phyloP scores from a whole-genome alignment of 2,797 vertebrate genomes.

The Arnoldichthys spilopterus region DNA sequence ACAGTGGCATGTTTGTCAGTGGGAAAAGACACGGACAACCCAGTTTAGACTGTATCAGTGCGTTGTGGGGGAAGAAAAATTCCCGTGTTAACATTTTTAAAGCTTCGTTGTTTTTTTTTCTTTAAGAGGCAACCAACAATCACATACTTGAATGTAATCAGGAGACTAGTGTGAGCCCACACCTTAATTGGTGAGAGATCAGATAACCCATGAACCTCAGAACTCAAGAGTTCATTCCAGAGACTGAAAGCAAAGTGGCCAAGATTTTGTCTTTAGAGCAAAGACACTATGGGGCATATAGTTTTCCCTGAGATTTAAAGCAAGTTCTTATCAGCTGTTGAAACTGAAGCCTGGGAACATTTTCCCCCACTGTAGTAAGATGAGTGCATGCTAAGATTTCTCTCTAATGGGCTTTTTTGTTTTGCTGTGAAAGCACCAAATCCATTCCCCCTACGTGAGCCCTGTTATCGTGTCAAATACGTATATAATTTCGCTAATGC shows the following conservation, averaged over 20 bases:
- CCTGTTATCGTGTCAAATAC: conserved; percentile 3
- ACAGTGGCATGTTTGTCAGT: neutral
- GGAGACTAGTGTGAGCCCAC: conserved; percentile 1
- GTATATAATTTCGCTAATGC: conserved; percentile 19
- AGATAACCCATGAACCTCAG: neutral
- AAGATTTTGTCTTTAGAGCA: conserved; percentile 9
- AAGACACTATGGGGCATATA: neutral
- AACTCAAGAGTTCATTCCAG: neutral
- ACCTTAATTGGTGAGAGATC: neutral
- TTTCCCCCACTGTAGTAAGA: neutral
- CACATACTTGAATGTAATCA: conserved; percentile 1
- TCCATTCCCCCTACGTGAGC: neutral
- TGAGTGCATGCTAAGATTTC: conserved; percentile 3
- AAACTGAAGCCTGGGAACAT: neutral
- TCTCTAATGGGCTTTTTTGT: neutral
- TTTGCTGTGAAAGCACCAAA: conserved; percentile 1
- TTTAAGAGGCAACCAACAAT: neutral
- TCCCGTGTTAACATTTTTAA: neutral
- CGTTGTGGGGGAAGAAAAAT: conserved; percentile 30
- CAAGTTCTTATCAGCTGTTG: neutral
- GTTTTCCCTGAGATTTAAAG: neutral
- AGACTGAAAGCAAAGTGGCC: conserved; percentile 15
- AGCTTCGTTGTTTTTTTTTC: conserved; percentile 10
- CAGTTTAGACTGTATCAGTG: neutral
- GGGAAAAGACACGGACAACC: neutral